Evolutionary conservation across 1,140 invertebrate genomes (phyloP).

Genomic region (Holcopasites calliopsidis): DNA sequence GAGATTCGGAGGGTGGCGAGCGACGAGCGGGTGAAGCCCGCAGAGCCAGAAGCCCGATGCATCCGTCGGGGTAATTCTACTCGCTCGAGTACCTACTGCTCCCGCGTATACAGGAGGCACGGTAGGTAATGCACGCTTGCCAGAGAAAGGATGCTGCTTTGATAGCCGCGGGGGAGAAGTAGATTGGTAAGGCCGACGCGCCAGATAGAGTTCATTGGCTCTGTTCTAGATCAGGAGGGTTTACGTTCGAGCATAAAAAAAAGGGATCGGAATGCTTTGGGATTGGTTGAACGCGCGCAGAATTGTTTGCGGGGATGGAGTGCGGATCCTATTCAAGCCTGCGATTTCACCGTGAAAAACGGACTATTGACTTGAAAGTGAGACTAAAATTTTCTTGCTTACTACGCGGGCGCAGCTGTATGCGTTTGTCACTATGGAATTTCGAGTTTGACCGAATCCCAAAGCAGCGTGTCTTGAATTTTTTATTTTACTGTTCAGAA

Average conservation of each 20-base stretch:
- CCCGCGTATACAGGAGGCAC: slow-evolving; percentile 49
- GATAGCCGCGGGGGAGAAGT: slow-evolving; percentile 74
- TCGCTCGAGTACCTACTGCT: slow-evolving; percentile 72
- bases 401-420: too few species aligned
- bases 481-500: too few species aligned
- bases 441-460: not conserved
- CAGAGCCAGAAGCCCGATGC: slow-evolving; percentile 67
- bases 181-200: slow-evolving; percentile 72
- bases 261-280: slow-evolving; percentile 62
- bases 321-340: slow-evolving; percentile 13
- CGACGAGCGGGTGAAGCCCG: slow-evolving; percentile 70
- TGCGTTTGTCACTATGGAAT: not conserved
- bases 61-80: slow-evolving; percentile 73
- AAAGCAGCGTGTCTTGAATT: not conserved
- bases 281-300: slow-evolving; percentile 58
- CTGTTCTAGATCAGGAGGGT: slow-evolving; percentile 65
- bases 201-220: slow-evolving; percentile 74
- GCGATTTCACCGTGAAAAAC: slow-evolving; percentile 56
- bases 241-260: slow-evolving; percentile 70
- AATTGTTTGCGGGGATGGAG: slow-evolving; percentile 60
- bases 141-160: slow-evolving; percentile 68
- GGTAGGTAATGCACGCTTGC: slow-evolving; percentile 43
- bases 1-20: slow-evolving; percentile 53
- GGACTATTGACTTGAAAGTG: slow-evolving; percentile 49
- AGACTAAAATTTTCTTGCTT: slow-evolving; percentile 8